Base-by-base conservation (phyloP, 2,797 vertebrate genomes). In the Sebastes wilsoni region DNA sequence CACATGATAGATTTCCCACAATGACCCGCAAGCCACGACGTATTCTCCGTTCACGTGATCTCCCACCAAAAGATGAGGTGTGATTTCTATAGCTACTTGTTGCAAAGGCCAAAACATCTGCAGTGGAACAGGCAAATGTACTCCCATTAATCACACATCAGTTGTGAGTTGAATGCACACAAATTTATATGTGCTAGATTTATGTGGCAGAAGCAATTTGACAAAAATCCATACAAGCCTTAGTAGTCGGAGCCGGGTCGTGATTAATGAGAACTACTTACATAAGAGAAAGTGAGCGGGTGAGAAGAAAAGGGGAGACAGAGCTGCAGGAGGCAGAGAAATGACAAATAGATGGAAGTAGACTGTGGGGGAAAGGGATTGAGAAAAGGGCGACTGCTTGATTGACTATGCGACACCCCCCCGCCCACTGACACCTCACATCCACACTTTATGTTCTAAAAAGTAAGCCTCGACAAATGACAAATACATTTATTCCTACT, bases 131-230 rank as follows among this genome's bases (percentile, higher is more conserved):
- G 72, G 65, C 82, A 77, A 91, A 89, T 80, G 71, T n/a, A 30
- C 84, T 60, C 27, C 71, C 75, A 91, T 93, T 91, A 87, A 92
- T 93, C 92, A 92, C 66, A 62, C 76, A 90, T 89, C 89, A 86
- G 89, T 86, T 87, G 84, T 68, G 83, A 89, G 86, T 83, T 78
- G 91, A 93, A 91, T 66, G 83, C 84, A 71, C 83, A 77, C 85
- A 89, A 85, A 93, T 92, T 91, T 89, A 85, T 91, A 90, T 88
- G 88, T 85, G 88, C 80, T 85, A 72, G 87, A 92, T 91, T 93
- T 92, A 93, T 91, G 87, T 89, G 88, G 91, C 92, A 87, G 90
- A 89, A 84, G 93, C 91, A 92, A 92, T 93, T 93, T 93, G 87
- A 93, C 89, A 79, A 91, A 93, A 93, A 94, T 94, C 93, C 81